Conservation (phyloP, 2,797 vertebrate genomes). For the Ficedula albicollis region DNA sequence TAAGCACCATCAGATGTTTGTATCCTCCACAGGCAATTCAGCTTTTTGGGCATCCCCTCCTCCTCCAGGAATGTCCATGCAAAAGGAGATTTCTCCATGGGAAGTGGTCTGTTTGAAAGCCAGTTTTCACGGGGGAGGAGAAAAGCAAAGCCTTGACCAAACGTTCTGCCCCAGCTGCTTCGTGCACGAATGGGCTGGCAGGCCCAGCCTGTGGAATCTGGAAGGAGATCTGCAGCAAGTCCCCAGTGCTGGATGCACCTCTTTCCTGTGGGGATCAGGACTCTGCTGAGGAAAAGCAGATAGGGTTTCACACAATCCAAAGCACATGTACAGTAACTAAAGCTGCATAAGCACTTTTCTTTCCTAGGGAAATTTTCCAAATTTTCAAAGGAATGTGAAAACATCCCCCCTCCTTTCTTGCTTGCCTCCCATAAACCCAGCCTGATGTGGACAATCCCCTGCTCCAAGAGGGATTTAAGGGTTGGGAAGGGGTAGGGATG, state of each 20-base stretch:
- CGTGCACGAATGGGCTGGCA: background rate
- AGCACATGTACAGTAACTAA: constrained; percentile 52
- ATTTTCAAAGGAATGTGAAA: constrained; percentile 26
- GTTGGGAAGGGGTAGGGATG: background rate
- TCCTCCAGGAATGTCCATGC: background rate
- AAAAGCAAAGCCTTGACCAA: background rate
- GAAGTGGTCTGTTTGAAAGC: background rate
- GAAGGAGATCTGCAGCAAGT: background rate
- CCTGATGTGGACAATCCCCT: background rate
- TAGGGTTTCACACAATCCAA: constrained; percentile 65
- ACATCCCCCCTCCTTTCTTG: background rate
- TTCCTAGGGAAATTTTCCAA: constrained; percentile 45
- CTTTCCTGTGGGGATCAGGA: background rate
- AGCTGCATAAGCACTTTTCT: constrained; percentile 48
- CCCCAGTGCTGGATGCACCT: background rate
- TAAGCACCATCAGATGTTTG: background rate
- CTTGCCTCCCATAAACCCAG: constrained; percentile 1
- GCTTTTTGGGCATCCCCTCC: background rate
- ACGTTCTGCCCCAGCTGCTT: background rate
- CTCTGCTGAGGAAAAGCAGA: constrained; percentile 49
- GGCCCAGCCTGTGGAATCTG: background rate
- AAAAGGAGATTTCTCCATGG: background rate
- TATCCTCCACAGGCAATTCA: background rate
- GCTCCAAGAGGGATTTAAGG: background rate
- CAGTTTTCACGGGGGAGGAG: background rate